phyloP scores from a whole-genome alignment of 2,113 vertebrate genomes.

The Enhydra lutris region DNA sequence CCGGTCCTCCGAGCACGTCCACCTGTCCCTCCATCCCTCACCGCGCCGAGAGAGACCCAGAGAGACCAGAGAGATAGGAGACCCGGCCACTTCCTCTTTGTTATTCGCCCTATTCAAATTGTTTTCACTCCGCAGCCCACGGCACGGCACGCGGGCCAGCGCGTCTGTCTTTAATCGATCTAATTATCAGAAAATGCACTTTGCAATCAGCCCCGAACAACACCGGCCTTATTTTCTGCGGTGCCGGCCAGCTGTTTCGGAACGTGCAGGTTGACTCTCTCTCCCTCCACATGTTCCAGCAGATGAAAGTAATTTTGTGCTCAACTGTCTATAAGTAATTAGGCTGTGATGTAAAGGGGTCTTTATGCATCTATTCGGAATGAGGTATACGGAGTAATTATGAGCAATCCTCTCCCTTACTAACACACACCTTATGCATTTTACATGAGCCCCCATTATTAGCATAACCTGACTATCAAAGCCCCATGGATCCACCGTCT shows the following conservation, averaged over 20 bases:
- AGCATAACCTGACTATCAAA: conserved; percentile 97
- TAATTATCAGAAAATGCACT: conserved; percentile 87
- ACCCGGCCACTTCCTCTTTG: not conserved
- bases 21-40: not conserved
- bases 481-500: conserved; percentile 89
- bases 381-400: conserved; percentile 90
- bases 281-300: conserved; percentile 86
- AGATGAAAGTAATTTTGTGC: conserved; percentile 97
- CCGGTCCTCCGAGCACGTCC: not conserved
- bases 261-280: conserved; percentile 86
- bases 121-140: not conserved
- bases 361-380: conserved; percentile 88
- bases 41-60: not conserved
- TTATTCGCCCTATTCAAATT: not conserved
- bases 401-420: conserved; percentile 88
- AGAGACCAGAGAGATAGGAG: not conserved
- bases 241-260: conserved; percentile 89
- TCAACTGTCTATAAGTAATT: conserved; percentile 96
- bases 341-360: conserved; percentile 88
- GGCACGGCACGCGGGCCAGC: not conserved
- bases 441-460: conserved; percentile 93
- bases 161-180: conserved; percentile 81
- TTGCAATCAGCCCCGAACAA: conserved; percentile 80
- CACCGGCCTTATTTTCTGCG: conserved; percentile 81
- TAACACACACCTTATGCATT: conserved; percentile 95